Evolutionary conservation across 2,888 invertebrate species (phyloP).

Genomic region (Mesorhabditis sp.): DNA sequence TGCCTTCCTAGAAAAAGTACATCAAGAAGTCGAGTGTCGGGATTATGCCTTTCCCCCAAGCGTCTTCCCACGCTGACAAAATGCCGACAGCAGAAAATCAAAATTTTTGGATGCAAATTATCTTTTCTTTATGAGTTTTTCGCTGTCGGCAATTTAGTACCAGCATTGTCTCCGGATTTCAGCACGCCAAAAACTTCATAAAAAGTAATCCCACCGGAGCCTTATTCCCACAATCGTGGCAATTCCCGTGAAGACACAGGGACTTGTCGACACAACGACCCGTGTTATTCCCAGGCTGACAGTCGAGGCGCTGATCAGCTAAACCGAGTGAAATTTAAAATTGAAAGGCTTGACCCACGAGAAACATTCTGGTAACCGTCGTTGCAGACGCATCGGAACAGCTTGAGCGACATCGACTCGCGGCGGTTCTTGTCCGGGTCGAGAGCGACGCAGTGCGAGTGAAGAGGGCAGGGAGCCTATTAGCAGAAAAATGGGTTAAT

Average conservation of each 20-base stretch:
- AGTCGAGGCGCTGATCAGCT: not conserved
- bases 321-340: not conserved
- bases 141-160: too few relatives aligned
- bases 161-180: too few relatives aligned
- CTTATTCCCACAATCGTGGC: not conserved
- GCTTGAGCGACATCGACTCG: not conserved
- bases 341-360: not conserved
- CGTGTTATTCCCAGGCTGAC: constrained; percentile 1
- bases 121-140: too few relatives aligned
- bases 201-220: not conserved
- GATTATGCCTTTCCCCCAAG: not conserved
- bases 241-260: not conserved
- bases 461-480: not conserved
- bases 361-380: constrained; percentile 13
- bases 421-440: not conserved
- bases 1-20: not conserved
- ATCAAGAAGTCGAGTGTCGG: not conserved
- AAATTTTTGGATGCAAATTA: too few relatives aligned
- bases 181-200: not conserved
- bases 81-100: too few relatives aligned
- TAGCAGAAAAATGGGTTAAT: not conserved
- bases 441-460: not conserved
- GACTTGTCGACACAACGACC: not conserved
- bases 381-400: constrained; percentile 28
- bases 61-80: too few relatives aligned